Evolutionary conservation across 2,888 invertebrate genomes (phyloP).

Genomic region (Papilio gigon): DNA sequence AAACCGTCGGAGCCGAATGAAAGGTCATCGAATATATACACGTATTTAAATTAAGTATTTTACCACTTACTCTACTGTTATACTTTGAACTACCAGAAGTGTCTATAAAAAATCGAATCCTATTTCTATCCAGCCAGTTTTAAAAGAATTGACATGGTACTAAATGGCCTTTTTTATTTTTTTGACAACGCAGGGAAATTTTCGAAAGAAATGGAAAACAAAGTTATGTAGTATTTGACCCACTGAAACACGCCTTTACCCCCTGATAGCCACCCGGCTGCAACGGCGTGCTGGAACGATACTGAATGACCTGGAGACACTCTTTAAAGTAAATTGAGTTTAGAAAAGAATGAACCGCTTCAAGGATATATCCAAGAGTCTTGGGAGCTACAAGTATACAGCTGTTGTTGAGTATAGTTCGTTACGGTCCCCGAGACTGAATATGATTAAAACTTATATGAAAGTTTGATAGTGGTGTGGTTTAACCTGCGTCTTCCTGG

Average conservation of each 20-base stretch:
- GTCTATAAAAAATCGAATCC: neutral
- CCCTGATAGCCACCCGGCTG: too few relatives aligned
- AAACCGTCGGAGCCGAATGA: too few relatives aligned
- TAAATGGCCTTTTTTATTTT: too few relatives aligned
- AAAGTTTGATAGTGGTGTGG: constrained; percentile 20
- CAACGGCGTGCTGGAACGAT: too few relatives aligned
- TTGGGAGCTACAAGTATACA: constrained; percentile 1
- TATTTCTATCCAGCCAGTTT: neutral
- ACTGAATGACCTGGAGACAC: neutral
- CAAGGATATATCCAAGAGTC: neutral
- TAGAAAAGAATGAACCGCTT: neutral
- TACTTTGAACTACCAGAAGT: too few relatives aligned
- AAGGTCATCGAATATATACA: too few relatives aligned
- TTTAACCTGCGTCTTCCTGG: constrained; percentile 11
- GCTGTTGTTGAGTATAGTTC: neutral
- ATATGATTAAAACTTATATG: constrained; percentile 30
- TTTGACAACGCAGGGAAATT: too few relatives aligned
- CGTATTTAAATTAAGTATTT: too few relatives aligned
- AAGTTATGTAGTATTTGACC: too few relatives aligned
- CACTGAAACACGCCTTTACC: too few relatives aligned
- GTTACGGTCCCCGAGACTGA: neutral
- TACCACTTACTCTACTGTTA: too few relatives aligned
- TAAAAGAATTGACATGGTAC: neutral
- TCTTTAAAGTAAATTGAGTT: constrained; percentile 24
- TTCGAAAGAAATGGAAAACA: too few relatives aligned